phyloP scores from a whole-genome alignment of 2,888 invertebrate genomes.

The Villa cingulata region DNA sequence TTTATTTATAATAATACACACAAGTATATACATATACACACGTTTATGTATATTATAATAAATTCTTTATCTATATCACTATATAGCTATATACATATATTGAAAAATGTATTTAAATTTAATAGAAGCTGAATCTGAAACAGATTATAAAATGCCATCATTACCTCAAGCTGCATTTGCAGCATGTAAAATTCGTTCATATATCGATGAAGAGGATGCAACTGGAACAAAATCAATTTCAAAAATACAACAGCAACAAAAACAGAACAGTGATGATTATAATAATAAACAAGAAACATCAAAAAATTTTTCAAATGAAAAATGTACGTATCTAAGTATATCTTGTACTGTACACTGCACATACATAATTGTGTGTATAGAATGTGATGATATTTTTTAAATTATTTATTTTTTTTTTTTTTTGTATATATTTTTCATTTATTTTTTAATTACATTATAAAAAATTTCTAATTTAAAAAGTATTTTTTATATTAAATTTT shows the following conservation, averaged over 20 bases:
- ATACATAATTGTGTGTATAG: no score
- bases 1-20: no score
- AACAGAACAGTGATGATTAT: background rate
- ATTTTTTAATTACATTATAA: background rate
- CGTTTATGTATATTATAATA: no score
- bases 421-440: background rate
- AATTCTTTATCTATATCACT: no score
- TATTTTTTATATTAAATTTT: slow-evolving; percentile 4
- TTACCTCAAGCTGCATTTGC: slow-evolving; percentile 65
- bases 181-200: slow-evolving; percentile 49
- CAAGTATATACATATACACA: no score
- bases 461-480: background rate
- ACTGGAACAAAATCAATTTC: background rate
- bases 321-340: background rate
- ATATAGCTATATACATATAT: no score
- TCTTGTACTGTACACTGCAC: no score
- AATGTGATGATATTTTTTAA: no score
- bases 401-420: background rate
- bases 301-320: background rate
- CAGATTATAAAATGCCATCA: slow-evolving; percentile 45
- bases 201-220: slow-evolving; percentile 28
- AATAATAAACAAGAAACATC: background rate
- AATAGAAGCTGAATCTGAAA: no score
- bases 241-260: background rate
- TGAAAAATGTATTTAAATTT: no score